Evolutionary conservation across 1,140 invertebrate genomes (phyloP).

Genomic region (Zaprionus africanus): DNA sequence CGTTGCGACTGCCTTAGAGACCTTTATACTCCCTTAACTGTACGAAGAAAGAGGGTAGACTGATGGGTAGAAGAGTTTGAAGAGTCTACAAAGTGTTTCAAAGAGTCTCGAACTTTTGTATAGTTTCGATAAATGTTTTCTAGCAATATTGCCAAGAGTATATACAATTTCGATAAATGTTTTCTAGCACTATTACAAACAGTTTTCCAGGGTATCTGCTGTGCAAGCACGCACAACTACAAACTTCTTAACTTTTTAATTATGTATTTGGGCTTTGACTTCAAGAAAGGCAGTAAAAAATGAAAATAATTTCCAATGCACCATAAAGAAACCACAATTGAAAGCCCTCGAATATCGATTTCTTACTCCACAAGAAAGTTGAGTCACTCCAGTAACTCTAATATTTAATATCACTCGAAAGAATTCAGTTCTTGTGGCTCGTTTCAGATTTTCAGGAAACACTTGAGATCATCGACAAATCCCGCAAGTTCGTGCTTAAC

Average conservation of each 20-base stretch:
- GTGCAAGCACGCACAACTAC: not conserved
- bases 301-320: not conserved
- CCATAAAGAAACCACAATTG: not conserved
- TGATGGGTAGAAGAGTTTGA: not conserved
- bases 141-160: no score
- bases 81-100: not conserved
- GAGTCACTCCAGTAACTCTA: not conserved
- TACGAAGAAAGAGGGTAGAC: not conserved
- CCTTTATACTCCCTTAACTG: not conserved
- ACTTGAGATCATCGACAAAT: not conserved
- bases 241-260: not conserved
- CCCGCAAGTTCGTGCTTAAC: not conserved
- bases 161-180: no score
- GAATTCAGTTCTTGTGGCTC: not conserved
- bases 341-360: not conserved
- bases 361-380: not conserved
- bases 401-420: not conserved
- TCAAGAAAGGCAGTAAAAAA: not conserved
- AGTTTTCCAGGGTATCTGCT: not conserved
- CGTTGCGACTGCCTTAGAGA: not conserved
- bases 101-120: not conserved
- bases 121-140: no score
- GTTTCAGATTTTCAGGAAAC: not conserved
- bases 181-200: not conserved
- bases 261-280: not conserved